These are phyloP conservation scores for Nineta flava DNA, from an alignment of 2,888 invertebrate genomes.

Conservation along the genomic window DNA sequence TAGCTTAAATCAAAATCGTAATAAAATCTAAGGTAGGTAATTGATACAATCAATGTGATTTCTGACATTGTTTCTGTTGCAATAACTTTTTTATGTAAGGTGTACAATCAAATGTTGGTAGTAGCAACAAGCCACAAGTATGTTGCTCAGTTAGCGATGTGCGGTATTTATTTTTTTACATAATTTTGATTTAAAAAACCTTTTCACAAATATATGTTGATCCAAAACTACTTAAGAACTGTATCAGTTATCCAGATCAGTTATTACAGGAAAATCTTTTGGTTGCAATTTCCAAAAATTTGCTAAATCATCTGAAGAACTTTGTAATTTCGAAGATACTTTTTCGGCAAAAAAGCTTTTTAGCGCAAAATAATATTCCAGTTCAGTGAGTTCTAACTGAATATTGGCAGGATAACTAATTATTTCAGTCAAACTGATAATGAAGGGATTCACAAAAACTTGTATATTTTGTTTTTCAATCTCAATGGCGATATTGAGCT, in stretches of 20 bases:
- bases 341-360: slow-evolving; percentile 7
- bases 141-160: slow-evolving; percentile 8
- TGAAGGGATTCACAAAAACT: neutral
- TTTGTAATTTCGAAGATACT: slow-evolving; percentile 3
- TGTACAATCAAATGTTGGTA: slow-evolving; percentile 7
- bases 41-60: neutral
- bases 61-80: slow-evolving; percentile 8
- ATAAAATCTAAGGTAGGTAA: too few species aligned
- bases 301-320: slow-evolving; percentile 1
- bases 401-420: slow-evolving; percentile 9
- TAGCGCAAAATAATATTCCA: slow-evolving; percentile 8
- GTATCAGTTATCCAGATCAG: neutral
- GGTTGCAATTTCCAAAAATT: neutral
- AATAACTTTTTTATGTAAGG: slow-evolving; percentile 8
- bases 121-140: slow-evolving; percentile 8
- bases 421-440: slow-evolving; percentile 3
- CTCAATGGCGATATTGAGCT: too few species aligned
- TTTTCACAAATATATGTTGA: slow-evolving; percentile 9
- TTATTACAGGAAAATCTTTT: neutral
- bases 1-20: too few species aligned
- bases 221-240: slow-evolving; percentile 8
- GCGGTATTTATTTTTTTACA: slow-evolving; percentile 7
- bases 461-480: too few species aligned
- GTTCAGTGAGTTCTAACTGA: slow-evolving; percentile 9
- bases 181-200: slow-evolving; percentile 8